Evolutionary conservation across 23 tunicate genomes (phyloP).

Genomic region (Trididemnum clinides): DNA sequence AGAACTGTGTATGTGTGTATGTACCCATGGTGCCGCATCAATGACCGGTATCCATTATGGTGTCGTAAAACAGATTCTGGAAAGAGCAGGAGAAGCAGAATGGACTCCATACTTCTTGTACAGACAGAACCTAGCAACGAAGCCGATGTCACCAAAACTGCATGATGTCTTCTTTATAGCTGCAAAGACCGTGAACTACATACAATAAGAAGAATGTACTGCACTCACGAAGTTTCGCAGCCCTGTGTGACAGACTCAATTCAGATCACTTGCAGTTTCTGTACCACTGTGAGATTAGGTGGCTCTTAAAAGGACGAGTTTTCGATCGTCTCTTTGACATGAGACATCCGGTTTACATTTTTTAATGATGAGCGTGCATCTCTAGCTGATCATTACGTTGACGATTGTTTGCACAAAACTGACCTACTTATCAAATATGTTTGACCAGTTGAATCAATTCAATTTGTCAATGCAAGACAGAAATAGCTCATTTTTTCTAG

Average conservation of each 20-base stretch:
- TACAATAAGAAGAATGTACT: slow-evolving; percentile 54
- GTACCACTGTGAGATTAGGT: no score
- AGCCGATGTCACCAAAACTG: slow-evolving; percentile 63
- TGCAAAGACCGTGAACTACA: slow-evolving; percentile 49
- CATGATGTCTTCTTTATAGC: slow-evolving; percentile 42
- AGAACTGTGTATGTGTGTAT: slow-evolving; percentile 25
- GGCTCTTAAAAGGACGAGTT: no score
- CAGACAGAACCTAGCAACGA: slow-evolving; percentile 43
- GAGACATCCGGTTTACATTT: slow-evolving; percentile 56
- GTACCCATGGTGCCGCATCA: slow-evolving; percentile 39
- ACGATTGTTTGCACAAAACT: slow-evolving; percentile 54
- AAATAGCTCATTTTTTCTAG: slow-evolving; percentile 32
- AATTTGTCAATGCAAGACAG: no score
- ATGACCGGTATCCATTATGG: slow-evolving; percentile 43
- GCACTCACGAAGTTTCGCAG: slow-evolving; percentile 41
- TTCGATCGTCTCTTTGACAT: slow-evolving; percentile 49
- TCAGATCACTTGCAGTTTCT: slow-evolving; percentile 42
- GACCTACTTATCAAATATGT: slow-evolving; percentile 52
- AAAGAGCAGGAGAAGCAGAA: slow-evolving; percentile 46
- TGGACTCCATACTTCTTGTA: slow-evolving; percentile 48
- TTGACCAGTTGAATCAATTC: no score
- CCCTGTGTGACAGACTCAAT: slow-evolving; percentile 21
- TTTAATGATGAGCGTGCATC: slow-evolving; percentile 30
- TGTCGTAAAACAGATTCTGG: no score
- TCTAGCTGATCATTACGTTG: no score